phyloP scores from a whole-genome alignment of 2,888 invertebrate genomes.

The Amiota minor region DNA sequence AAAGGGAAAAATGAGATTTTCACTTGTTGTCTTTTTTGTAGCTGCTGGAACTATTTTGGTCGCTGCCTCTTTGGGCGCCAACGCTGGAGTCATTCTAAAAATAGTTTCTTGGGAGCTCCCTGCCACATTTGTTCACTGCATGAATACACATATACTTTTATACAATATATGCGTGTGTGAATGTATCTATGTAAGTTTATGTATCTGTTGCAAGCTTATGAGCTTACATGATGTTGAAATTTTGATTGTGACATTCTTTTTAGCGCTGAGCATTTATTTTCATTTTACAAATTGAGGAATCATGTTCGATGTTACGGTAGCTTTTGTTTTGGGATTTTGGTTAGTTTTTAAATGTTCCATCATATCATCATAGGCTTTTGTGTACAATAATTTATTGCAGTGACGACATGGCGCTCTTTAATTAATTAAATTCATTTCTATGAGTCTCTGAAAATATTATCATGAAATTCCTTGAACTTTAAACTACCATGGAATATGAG shows the following conservation, averaged over 20 bases:
- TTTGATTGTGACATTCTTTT: constrained; percentile 63
- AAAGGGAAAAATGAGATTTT: background rate
- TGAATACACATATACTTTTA: background rate
- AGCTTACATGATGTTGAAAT: constrained; percentile 61
- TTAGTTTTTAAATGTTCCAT: background rate
- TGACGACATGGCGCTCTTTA: background rate
- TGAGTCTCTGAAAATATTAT: background rate
- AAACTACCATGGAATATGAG: too few relatives aligned
- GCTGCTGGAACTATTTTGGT: constrained; percentile 12
- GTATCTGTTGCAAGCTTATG: constrained; percentile 32
- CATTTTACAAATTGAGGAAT: constrained; percentile 56
- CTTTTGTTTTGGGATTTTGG: background rate
- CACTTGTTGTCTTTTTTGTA: constrained; percentile 5
- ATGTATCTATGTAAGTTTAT: background rate
- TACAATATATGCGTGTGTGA: constrained; percentile 9
- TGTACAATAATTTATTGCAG: constrained; percentile 4
- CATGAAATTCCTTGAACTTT: too few relatives aligned
- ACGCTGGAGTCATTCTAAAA: constrained; percentile 51
- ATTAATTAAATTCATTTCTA: background rate
- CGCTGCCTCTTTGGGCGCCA: constrained; percentile 15
- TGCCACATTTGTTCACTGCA: constrained; percentile 37
- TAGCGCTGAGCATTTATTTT: constrained; percentile 41
- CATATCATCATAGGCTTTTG: background rate
- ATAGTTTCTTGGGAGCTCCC: constrained; percentile 50
- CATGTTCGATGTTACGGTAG: constrained; percentile 25